These are phyloP conservation scores for Melanerpes formicivorus DNA, from an alignment of 2,113 vertebrate species.

Conservation along the genomic window DNA sequence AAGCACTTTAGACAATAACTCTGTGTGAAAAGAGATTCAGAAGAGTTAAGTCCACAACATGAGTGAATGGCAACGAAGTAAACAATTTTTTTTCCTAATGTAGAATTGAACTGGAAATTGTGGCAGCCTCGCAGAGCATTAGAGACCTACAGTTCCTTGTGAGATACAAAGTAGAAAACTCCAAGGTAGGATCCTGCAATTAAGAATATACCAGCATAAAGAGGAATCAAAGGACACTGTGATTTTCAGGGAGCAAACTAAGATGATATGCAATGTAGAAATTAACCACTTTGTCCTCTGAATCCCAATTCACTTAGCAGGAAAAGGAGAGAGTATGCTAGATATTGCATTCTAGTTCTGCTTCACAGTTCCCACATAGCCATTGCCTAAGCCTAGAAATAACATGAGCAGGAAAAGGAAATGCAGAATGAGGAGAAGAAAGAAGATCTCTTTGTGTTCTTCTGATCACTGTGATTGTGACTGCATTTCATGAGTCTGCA, in stretches of 20 bases:
- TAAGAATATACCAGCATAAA: background rate
- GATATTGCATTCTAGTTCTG: background rate
- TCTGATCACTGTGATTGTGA: background rate
- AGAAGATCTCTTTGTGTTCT: background rate
- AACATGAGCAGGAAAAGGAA: background rate
- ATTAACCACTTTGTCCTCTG: background rate
- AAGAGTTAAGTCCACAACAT: background rate
- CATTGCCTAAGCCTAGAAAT: background rate
- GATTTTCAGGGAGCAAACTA: no score
- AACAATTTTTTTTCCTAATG: constrained; percentile 42
- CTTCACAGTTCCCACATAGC: fast-evolving
- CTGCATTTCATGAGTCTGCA: background rate
- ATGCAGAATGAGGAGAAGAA: background rate
- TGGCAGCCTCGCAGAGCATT: background rate
- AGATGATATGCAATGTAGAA: background rate
- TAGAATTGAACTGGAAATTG: constrained; percentile 17
- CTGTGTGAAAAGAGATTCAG: background rate
- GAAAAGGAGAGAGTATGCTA: background rate
- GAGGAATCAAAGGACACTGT: background rate
- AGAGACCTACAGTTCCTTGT: constrained; percentile 19
- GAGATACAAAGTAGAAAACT: constrained; percentile 43
- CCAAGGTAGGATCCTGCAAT: background rate
- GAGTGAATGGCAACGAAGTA: constrained; percentile 14
- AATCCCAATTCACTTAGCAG: background rate
- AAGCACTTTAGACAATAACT: background rate